Evolutionary conservation across 2,113 vertebrate genomes (phyloP).

Genomic region (Pontoporia blainvillei): DNA sequence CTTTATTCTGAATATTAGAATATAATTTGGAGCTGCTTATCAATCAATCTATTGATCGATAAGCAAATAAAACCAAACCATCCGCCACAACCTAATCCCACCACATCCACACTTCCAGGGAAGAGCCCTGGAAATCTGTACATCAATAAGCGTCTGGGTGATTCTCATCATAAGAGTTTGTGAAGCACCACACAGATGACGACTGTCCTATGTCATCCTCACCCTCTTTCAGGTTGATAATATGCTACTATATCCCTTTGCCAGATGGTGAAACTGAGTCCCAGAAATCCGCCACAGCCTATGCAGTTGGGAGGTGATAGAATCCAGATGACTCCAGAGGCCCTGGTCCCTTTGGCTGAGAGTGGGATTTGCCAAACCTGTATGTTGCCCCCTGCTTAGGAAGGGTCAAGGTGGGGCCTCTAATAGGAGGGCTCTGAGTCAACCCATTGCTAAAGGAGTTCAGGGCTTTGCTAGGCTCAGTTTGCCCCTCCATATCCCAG

Average conservation of each 20-base stretch:
- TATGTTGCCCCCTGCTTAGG: too few species aligned
- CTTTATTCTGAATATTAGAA: not conserved
- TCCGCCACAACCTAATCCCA: not conserved
- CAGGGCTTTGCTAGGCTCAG: not conserved
- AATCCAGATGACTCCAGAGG: too few species aligned
- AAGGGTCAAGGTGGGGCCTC: not conserved
- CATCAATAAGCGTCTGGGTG: not conserved
- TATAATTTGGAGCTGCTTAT: not conserved
- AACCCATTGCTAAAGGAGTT: not conserved
- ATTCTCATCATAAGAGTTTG: not conserved
- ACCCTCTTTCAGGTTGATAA: not conserved
- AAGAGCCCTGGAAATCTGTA: not conserved
- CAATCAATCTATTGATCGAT: not conserved
- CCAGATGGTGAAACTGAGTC: not conserved
- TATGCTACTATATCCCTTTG: not conserved
- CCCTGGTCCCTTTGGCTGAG: not conserved
- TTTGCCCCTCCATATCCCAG: not conserved
- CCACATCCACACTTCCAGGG: not conserved
- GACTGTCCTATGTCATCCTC: not conserved
- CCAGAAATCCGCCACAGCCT: not conserved
- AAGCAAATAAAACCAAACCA: not conserved
- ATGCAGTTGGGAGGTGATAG: not conserved
- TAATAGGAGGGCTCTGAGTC: not conserved
- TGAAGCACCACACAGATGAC: not conserved
- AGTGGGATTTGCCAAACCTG: not conserved